phyloP scores from a whole-genome alignment of 2,888 invertebrate genomes.

The Pterostichus madidus region DNA sequence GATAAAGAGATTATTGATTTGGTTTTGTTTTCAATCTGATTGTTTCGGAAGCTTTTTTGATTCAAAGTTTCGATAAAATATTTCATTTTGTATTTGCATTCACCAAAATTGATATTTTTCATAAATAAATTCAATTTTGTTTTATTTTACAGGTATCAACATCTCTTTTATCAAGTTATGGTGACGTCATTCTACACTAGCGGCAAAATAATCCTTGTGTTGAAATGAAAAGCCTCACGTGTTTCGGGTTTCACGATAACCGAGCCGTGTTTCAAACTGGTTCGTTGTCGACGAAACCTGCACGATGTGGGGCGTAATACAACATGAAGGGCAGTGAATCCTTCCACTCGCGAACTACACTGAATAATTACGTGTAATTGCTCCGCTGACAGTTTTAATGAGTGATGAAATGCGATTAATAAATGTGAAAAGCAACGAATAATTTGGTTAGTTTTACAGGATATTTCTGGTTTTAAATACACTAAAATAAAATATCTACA shows the following conservation, averaged over 20 bases:
- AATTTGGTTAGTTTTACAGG: not conserved
- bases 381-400: constrained; percentile 1
- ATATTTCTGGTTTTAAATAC: not conserved
- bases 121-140: constrained; percentile 15
- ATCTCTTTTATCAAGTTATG: constrained; percentile 15
- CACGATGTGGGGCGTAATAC: constrained; percentile 84
- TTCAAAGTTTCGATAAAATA: constrained; percentile 8
- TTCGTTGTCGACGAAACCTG: constrained; percentile 99
- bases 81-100: constrained; percentile 12
- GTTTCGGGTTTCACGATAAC: constrained; percentile 93
- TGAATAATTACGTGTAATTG: constrained; percentile 54
- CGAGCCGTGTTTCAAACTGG: constrained; percentile 86
- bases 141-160: constrained; percentile 29
- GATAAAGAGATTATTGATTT: constrained; percentile 14
- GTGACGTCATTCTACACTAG: constrained; percentile 9
- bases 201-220: constrained; percentile 9
- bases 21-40: constrained; percentile 7
- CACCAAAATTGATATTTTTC: constrained; percentile 3
- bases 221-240: constrained; percentile 79
- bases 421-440: not conserved
- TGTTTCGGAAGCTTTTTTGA: constrained; percentile 1
- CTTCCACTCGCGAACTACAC: not conserved
- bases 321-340: not conserved
- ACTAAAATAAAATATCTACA: not conserved
- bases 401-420: constrained; percentile 35